phyloP scores from a whole-genome alignment of 2,113 vertebrate genomes.

The human (Homo sapiens) region DNA sequence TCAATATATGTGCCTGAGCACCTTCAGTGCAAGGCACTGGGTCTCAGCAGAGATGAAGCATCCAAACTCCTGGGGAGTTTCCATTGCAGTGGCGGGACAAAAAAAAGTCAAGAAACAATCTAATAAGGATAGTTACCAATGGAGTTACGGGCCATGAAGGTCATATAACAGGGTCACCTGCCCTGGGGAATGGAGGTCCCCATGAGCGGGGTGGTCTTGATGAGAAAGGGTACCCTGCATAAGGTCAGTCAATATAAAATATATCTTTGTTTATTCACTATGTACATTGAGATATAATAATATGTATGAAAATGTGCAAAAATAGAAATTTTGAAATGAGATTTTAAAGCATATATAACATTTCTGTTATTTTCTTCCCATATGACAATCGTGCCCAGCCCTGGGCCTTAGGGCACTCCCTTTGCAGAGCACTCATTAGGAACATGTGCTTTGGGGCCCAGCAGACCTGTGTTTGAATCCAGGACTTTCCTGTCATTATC shows the following conservation, averaged over 20 bases:
- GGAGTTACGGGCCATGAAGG: not conserved
- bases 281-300: not conserved
- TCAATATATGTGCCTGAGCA: not conserved
- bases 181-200: fast-evolving
- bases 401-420: too few relatives aligned
- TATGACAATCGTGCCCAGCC: fast-evolving
- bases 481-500: not conserved
- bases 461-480: not conserved
- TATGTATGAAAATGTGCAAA: not conserved
- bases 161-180: not conserved
- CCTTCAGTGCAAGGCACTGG: not conserved
- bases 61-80: not conserved
- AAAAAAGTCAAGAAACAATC: not conserved
- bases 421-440: not conserved
- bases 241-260: not conserved
- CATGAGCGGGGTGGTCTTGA: not conserved
- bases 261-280: not conserved
- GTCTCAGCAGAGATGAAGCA: not conserved
- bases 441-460: not conserved
- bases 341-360: not conserved
- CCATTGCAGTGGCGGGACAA: not conserved
- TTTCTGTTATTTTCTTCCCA: not conserved
- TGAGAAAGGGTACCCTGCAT: not conserved
- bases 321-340: not conserved
- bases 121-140: not conserved